Conservation (phyloP, 2,888 invertebrate genomes). For the Sussaba pulchella region DNA sequence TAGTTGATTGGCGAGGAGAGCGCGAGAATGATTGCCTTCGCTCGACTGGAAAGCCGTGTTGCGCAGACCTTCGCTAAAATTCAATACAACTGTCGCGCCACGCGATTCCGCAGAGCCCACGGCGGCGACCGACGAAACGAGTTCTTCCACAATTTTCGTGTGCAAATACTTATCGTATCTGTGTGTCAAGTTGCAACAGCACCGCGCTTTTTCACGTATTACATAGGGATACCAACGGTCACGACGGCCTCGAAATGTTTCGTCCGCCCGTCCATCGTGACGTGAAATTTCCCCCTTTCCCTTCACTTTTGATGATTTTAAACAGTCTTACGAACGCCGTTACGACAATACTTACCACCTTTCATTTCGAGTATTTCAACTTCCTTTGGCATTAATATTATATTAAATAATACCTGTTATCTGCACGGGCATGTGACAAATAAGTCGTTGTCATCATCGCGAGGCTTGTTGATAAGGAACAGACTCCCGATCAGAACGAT, state of each 20-base stretch:
- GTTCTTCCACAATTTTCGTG: slow-evolving; percentile 13
- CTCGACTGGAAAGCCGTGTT: slow-evolving; percentile 1
- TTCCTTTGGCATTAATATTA: background rate
- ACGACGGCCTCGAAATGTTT: slow-evolving; percentile 9
- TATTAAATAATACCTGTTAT: background rate
- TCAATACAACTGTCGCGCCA: slow-evolving; percentile 14
- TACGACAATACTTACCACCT: background rate
- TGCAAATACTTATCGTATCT: background rate
- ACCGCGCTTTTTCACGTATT: background rate
- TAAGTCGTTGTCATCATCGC: background rate
- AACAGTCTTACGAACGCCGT: background rate
- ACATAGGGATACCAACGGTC: slow-evolving; percentile 7
- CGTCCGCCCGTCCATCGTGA: slow-evolving; percentile 4
- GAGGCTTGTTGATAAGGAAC: background rate
- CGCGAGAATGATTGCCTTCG: background rate
- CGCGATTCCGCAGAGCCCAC: background rate
- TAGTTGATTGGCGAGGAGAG: background rate
- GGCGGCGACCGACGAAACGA: background rate
- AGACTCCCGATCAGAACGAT: background rate
- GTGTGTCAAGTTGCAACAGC: background rate
- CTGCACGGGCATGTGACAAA: background rate
- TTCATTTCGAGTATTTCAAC: background rate
- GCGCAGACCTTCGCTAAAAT: slow-evolving; percentile 28
- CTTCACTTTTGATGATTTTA: background rate
- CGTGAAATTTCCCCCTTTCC: background rate